Conservation (phyloP, 2,113 vertebrate genomes). For the Tachycineta bicolor region DNA sequence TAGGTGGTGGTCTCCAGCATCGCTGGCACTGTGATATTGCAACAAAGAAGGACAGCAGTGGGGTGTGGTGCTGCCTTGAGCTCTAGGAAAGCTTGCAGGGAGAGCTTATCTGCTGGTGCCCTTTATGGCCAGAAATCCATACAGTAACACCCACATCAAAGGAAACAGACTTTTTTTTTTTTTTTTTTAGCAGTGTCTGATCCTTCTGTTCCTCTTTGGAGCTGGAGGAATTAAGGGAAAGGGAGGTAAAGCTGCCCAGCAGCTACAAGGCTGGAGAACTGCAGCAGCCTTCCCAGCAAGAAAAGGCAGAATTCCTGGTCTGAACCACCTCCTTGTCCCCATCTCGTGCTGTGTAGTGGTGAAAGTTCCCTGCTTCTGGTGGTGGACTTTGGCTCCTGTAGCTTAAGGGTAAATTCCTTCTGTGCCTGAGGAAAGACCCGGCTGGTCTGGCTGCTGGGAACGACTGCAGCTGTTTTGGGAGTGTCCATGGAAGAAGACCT, state of each 20-base stretch:
- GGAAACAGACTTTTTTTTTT: neutral
- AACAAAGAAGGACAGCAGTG: neutral
- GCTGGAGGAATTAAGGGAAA: neutral
- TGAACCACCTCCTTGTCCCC: neutral
- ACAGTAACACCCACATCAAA: neutral
- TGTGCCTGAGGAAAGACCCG: neutral
- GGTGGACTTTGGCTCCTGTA: neutral
- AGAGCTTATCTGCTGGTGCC: neutral
- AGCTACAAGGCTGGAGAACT: neutral
- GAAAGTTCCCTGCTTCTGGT: neutral
- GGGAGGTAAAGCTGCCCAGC: neutral
- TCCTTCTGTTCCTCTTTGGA: neutral
- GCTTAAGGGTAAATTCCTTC: neutral
- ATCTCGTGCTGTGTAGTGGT: fast-evolving
- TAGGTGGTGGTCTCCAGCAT: neutral
- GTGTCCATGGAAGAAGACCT: neutral
- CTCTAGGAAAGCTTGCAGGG: neutral
- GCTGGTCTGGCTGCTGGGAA: neutral
- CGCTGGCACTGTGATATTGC: neutral
- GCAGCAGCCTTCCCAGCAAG: neutral
- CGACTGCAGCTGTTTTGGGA: neutral
- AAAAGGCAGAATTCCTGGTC: neutral
- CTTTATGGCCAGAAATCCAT: neutral
- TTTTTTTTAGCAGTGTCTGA: neutral
- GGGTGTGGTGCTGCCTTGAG: neutral